phyloP scores from a whole-genome alignment of 2,113 vertebrate genomes.

The Chionis minor region DNA sequence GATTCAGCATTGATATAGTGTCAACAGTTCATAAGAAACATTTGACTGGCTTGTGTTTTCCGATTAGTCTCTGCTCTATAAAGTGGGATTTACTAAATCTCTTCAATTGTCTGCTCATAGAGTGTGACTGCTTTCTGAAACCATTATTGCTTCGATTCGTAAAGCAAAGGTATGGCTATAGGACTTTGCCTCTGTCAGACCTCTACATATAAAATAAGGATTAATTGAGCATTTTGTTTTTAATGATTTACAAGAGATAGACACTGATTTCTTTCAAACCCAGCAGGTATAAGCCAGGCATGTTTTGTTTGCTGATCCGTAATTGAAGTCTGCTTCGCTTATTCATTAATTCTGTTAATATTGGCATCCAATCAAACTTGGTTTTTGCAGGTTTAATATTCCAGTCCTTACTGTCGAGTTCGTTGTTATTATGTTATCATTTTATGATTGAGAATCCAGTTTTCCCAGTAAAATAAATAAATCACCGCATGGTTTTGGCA shows the following conservation, averaged over 20 bases:
- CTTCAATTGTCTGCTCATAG: conserved; percentile 79
- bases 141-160: conserved; percentile 70
- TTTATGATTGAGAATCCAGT: conserved; percentile 29
- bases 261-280: conserved; percentile 21
- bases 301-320: conserved; percentile 61
- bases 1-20: conserved; percentile 80
- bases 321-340: conserved; percentile 58
- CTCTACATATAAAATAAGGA: conserved; percentile 65
- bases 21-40: conserved; percentile 82
- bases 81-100: conserved; percentile 85
- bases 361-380: conserved; percentile 19
- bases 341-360: conserved; percentile 41
- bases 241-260: conserved; percentile 68
- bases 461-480: conserved; percentile 38
- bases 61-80: conserved; percentile 75
- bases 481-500: conserved; percentile 5
- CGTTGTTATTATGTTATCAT: background rate
- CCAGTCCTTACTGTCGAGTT: background rate
- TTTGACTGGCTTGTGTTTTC: conserved; percentile 74
- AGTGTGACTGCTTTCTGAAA: conserved; percentile 79
- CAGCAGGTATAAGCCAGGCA: conserved; percentile 24
- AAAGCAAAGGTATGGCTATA: conserved; percentile 38
- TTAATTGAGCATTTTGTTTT: conserved; percentile 72
- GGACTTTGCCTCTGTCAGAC: conserved; percentile 43
- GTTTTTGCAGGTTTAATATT: conserved; percentile 38